Conservation (phyloP, 2,113 vertebrate genomes). For the Nothobranchius furzeri region DNA sequence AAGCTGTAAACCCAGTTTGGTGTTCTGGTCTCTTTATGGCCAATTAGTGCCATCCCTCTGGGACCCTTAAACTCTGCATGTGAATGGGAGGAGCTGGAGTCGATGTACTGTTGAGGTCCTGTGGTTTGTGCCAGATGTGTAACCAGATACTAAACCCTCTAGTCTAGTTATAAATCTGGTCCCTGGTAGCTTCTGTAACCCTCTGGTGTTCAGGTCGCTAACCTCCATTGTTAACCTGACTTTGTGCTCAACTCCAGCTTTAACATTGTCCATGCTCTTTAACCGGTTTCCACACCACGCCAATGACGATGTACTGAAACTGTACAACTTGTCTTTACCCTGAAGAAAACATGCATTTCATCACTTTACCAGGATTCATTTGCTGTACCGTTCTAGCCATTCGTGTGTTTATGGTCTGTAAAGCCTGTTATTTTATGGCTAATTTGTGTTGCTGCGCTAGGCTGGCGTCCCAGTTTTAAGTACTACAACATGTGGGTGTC, state of each 20-base stretch:
- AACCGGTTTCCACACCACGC: slow-evolving; percentile 15
- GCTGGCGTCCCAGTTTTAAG: slow-evolving; percentile 98
- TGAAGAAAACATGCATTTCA: slow-evolving; percentile 8
- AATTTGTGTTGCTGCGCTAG: slow-evolving; percentile 63
- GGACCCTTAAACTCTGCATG: slow-evolving; percentile 14
- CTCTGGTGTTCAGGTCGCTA: slow-evolving; percentile 54
- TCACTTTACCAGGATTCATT: slow-evolving; percentile 6
- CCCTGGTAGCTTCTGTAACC: slow-evolving; percentile 47
- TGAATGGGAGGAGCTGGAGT: slow-evolving; percentile 4
- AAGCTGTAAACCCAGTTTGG: slow-evolving; percentile 1
- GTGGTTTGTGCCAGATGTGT: slow-evolving; percentile 55
- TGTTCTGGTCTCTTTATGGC: background rate
- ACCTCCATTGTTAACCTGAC: slow-evolving; percentile 67
- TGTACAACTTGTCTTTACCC: background rate
- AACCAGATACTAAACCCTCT: slow-evolving; percentile 60
- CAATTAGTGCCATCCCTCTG: background rate
- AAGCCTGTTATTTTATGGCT: slow-evolving; percentile 10
- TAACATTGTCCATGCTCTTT: slow-evolving; percentile 53
- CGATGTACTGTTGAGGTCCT: slow-evolving; percentile 73
- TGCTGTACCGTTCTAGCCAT: background rate
- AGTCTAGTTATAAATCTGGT: slow-evolving; percentile 44
- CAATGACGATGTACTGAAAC: too few species aligned
- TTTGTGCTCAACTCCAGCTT: slow-evolving; percentile 24
- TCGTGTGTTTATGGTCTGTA: background rate
- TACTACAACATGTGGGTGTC: slow-evolving; percentile 99